Conservation (phyloP, 2,113 vertebrate species). For the Craseonycteris thonglongyai region DNA sequence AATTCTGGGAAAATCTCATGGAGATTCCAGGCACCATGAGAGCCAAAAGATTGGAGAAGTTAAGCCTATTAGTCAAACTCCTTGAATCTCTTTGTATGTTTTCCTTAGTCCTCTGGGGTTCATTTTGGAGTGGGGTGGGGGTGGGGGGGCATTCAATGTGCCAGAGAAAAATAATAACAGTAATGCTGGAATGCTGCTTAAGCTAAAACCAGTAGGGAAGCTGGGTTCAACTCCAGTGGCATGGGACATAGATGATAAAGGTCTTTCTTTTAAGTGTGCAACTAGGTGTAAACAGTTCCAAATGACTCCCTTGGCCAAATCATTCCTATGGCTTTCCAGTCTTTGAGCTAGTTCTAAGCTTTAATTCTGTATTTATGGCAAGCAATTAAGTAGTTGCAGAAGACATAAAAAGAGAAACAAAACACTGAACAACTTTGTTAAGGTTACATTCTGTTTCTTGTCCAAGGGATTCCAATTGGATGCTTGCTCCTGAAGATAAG, state of each 20-base stretch:
- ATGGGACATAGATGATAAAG: neutral
- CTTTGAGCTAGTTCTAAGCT: neutral
- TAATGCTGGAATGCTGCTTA: neutral
- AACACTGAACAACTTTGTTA: neutral
- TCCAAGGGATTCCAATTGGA: neutral
- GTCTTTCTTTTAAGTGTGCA: neutral
- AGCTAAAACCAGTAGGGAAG: neutral
- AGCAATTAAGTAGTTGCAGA: neutral
- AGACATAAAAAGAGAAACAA: neutral
- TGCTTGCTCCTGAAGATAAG: conserved; percentile 3
- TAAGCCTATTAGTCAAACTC: neutral
- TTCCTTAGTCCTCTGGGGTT: neutral
- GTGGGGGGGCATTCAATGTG: no score
- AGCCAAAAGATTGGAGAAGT: neutral
- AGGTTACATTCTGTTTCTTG: neutral
- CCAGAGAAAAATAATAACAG: neutral
- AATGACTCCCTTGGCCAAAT: neutral
- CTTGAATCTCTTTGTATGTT: neutral
- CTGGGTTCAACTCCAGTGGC: neutral
- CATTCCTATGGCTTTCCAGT: neutral
- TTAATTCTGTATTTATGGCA: neutral
- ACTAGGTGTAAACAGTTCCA: neutral
- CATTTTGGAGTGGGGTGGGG: neutral
- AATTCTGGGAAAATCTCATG: conserved; percentile 31
- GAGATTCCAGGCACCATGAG: neutral